These are phyloP conservation scores for Lepus americanus DNA, from an alignment of 2,113 vertebrate species.

Conservation along the genomic window DNA sequence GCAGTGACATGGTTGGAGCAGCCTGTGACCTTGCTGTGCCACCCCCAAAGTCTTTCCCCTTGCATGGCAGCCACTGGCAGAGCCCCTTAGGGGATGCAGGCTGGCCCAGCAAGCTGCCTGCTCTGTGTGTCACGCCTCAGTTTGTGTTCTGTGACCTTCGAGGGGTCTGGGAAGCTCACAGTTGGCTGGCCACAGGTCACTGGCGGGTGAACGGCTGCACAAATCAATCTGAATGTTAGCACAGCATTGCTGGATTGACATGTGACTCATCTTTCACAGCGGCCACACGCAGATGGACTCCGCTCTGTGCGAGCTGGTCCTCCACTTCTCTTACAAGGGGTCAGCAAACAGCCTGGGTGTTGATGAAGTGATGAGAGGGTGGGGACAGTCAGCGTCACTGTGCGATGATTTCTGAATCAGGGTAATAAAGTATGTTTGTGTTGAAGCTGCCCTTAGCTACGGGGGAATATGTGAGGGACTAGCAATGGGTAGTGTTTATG, in stretches of 20 bases:
- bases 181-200: neutral
- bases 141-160: slow-evolving; percentile 61
- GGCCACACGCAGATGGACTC: slow-evolving; percentile 2
- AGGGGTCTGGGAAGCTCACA: neutral
- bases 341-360: neutral
- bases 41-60: neutral
- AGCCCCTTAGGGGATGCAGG: neutral
- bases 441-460: neutral
- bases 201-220: neutral
- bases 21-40: fast-evolving
- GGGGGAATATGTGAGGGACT: neutral
- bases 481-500: neutral
- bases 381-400: neutral
- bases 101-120: slow-evolving; percentile 10
- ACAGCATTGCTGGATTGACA: neutral
- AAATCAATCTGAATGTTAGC: neutral
- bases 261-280: slow-evolving; percentile 38
- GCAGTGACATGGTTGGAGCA: neutral
- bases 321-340: neutral
- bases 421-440: neutral
- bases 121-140: neutral
- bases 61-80: slow-evolving; percentile 1
- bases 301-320: neutral
- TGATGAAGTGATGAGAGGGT: neutral
- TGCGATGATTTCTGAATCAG: neutral